A percentile compares a stretch with the other conserved stretches of the same genome.
Conservation (phyloP, 1,140 invertebrate species). For the Drosophila aff. region DNA sequence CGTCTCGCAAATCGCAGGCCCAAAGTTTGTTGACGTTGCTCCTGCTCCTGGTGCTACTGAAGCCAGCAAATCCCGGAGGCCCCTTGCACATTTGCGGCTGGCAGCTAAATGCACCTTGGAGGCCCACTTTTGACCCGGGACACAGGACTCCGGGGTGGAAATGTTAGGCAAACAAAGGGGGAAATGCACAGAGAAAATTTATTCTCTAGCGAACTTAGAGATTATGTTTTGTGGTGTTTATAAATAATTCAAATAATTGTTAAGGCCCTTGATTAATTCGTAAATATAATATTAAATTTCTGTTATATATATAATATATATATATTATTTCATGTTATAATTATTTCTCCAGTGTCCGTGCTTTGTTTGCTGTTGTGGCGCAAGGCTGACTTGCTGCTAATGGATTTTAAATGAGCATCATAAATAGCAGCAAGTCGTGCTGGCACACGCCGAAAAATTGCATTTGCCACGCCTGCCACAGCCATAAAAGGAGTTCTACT, state of each 20-base stretch:
- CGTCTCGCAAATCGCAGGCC: conserved; percentile 42
- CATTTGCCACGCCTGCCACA: conserved; percentile 48
- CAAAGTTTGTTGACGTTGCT: conserved; percentile 43
- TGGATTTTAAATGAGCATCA: conserved; percentile 85
- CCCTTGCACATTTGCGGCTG: conserved; percentile 14
- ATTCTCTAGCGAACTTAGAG: rapidly evolving
- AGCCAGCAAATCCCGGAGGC: conserved; percentile 11
- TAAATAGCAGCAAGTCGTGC: conserved; percentile 67
- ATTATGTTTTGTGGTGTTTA: background rate
- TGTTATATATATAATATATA: background rate
- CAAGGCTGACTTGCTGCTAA: conserved; percentile 75
- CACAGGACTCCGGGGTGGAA: conserved; percentile 4
- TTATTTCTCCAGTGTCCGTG: conserved; percentile 2
- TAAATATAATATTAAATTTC: background rate
- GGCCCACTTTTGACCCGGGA: conserved; percentile 63
- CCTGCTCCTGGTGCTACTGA: conserved; percentile 5
- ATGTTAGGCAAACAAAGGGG: conserved; percentile 24
- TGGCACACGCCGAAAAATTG: conserved; percentile 46
- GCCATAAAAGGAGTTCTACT: conserved; percentile 51
- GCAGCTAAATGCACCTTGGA: conserved; percentile 70
- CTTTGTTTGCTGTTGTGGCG: conserved; percentile 36
- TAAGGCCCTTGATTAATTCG: background rate
- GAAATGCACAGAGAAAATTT: conserved; percentile 17
- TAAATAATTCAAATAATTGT: too few relatives aligned
- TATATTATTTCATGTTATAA: too few relatives aligned